These are phyloP conservation scores for Ptychoptera albimana DNA, from an alignment of 2,888 invertebrate genomes.

Conservation along the genomic window DNA sequence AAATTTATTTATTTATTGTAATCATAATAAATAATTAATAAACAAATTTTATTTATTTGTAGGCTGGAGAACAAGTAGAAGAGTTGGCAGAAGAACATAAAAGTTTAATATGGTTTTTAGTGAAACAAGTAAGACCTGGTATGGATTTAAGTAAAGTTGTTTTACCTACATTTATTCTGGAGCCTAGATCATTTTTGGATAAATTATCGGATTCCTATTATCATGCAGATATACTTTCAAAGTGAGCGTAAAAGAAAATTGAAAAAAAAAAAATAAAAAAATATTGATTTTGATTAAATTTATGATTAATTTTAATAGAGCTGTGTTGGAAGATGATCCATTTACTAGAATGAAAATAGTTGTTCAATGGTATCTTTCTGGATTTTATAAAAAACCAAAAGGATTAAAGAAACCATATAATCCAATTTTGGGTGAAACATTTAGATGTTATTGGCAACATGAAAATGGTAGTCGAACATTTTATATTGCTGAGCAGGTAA, in stretches of 20 bases:
- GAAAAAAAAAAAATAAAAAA: not conserved
- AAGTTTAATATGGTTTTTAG: conserved; percentile 81
- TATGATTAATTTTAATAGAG: conserved; percentile 35
- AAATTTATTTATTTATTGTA: not conserved
- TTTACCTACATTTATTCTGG: conserved; percentile 84
- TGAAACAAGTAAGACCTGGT: conserved; percentile 90
- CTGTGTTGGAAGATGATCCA: conserved; percentile 71
- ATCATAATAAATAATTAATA: not conserved
- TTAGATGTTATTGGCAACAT: conserved; percentile 84
- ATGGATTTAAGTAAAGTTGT: conserved; percentile 82
- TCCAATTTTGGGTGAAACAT: conserved; percentile 84
- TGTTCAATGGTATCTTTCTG: conserved; percentile 83
- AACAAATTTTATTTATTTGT: conserved; percentile 6
- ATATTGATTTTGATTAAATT: no score
- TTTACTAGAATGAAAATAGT: conserved; percentile 79
- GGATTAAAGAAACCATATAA: conserved; percentile 93
- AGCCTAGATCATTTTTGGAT: conserved; percentile 85
- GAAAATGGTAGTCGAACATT: conserved; percentile 66
- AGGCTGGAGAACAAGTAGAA: conserved; percentile 75
- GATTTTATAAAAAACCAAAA: conserved; percentile 86
- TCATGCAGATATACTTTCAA: conserved; percentile 74
- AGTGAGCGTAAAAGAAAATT: conserved; percentile 36
- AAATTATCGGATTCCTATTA: conserved; percentile 89
- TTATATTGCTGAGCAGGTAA: conserved; percentile 83
- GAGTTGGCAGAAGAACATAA: conserved; percentile 91